Evolutionary conservation across 2,888 invertebrate species (phyloP).

Genomic region (Coremacera marginata): DNA sequence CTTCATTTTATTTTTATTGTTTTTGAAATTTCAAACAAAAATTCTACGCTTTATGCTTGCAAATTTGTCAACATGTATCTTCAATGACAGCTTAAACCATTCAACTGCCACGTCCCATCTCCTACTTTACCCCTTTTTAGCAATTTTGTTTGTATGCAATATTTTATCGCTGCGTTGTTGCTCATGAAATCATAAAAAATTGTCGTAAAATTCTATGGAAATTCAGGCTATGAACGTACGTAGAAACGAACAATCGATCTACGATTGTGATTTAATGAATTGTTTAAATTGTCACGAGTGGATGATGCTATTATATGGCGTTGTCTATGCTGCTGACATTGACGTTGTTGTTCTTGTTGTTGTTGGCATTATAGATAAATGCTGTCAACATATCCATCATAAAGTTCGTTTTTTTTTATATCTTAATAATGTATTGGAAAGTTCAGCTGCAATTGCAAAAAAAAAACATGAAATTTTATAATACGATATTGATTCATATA

Average conservation of each 20-base stretch:
- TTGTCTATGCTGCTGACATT: neutral
- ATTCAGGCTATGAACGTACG: neutral
- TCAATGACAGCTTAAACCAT: no score
- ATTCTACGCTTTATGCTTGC: no score
- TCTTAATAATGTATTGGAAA: no score
- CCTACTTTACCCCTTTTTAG: no score
- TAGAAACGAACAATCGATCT: neutral
- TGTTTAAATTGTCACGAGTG: conserved; percentile 2
- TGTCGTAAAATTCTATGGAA: neutral
- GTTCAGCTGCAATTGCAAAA: no score
- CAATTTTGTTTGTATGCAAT: neutral
- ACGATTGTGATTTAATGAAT: conserved; percentile 1
- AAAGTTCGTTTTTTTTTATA: neutral
- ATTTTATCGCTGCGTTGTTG: neutral
- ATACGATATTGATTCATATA: no score
- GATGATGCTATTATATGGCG: neutral
- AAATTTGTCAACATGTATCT: no score
- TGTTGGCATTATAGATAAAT: neutral
- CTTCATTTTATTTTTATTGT: no score
- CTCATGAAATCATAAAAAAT: neutral
- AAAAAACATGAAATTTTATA: no score
- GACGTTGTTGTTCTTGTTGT: neutral
- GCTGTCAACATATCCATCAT: neutral
- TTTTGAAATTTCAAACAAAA: no score
- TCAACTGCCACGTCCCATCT: no score